Percentiles rank a stretch among this genome's conserved stretches.
Evolutionary conservation across 2,113 vertebrate genomes (phyloP).

Genomic region (Scytalopus superciliaris): DNA sequence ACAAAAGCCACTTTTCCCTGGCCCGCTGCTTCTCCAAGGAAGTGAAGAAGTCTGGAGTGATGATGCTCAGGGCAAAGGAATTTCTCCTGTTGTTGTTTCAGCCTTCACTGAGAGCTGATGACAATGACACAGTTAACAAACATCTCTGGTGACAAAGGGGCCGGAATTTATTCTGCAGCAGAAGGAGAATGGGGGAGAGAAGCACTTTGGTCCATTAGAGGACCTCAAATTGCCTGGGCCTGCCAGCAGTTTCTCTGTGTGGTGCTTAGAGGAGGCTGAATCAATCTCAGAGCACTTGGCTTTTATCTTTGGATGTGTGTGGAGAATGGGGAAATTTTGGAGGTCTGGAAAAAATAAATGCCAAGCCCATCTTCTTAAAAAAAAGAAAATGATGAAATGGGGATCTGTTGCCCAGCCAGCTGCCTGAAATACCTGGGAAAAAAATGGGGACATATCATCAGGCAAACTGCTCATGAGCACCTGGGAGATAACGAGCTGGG

Average conservation of each 20-base stretch:
- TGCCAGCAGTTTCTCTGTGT: not conserved
- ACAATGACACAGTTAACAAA: not conserved
- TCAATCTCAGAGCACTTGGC: not conserved
- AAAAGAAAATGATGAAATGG: not conserved
- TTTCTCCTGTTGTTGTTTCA: not conserved
- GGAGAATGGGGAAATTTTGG: not conserved
- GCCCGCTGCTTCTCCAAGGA: not conserved
- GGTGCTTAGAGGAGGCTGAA: not conserved
- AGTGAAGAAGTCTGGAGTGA: not conserved
- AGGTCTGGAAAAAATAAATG: not conserved
- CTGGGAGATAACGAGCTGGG: conserved; percentile 24
- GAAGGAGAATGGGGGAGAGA: not conserved
- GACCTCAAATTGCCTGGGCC: not conserved
- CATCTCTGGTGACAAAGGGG: not conserved
- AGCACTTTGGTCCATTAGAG: not conserved
- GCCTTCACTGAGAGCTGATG: not conserved
- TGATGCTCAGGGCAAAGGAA: not conserved
- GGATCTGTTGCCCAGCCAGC: not conserved
- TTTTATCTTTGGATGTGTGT: not conserved
- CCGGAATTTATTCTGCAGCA: not conserved
- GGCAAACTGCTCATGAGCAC: not conserved
- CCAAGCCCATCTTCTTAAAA: not conserved
- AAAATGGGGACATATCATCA: not conserved
- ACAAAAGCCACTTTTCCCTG: not conserved
- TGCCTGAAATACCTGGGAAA: not conserved